Conservation (phyloP, 23 tunicate species). For the Phallusia fumigata region DNA sequence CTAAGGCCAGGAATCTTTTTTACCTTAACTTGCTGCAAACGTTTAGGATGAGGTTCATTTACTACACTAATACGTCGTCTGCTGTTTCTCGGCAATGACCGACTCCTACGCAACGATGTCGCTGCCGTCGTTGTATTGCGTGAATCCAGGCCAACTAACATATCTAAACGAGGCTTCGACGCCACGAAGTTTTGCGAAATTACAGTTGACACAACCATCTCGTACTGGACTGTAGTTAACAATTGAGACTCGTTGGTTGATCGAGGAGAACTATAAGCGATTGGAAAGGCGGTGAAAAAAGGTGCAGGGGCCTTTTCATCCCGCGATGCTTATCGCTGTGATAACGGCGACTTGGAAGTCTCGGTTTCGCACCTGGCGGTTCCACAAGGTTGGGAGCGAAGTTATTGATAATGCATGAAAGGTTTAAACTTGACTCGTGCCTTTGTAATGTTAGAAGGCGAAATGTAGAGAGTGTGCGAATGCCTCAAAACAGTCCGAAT, state of each 20-base stretch:
- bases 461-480: too few relatives aligned
- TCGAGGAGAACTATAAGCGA: neutral
- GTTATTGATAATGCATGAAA: too few relatives aligned
- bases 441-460: too few relatives aligned
- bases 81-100: slow-evolving; percentile 7
- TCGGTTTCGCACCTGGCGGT: neutral
- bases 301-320: neutral
- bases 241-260: neutral
- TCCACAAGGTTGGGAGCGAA: too few relatives aligned
- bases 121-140: neutral
- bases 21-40: slow-evolving; percentile 40
- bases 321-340: neutral
- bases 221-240: neutral
- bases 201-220: neutral
- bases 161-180: neutral
- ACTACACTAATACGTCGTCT: slow-evolving; percentile 23
- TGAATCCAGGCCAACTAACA: neutral
- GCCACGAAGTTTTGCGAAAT: neutral
- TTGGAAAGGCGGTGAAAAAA: neutral
- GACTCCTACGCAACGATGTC: neutral
- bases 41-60: slow-evolving; percentile 47
- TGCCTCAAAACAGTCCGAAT: too few relatives aligned
- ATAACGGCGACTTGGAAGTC: neutral
- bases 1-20: too few relatives aligned
- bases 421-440: too few relatives aligned